Percentiles rank a stretch among this genome's conserved stretches.
phyloP scores from a whole-genome alignment of 2,113 vertebrate species.

The Dolichallabes microphthalmus region DNA sequence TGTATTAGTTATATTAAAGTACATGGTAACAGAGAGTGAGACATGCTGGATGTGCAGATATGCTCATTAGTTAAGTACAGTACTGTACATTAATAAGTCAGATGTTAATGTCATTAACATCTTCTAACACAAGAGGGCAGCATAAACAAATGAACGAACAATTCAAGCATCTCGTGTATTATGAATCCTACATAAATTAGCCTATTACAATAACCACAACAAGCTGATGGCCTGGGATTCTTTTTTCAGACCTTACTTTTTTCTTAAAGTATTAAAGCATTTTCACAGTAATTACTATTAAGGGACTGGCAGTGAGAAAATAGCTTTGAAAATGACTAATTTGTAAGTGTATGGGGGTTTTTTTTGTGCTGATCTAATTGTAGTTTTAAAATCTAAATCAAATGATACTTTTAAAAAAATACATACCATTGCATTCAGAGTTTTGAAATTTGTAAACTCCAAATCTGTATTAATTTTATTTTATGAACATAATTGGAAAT shows the following conservation, averaged over 20 bases:
- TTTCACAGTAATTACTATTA: too few relatives aligned
- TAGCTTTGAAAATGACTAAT: background rate
- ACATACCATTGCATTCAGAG: background rate
- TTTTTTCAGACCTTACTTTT: too few relatives aligned
- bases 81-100: too few relatives aligned
- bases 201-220: background rate
- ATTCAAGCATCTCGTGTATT: background rate
- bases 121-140: conserved; percentile 28
- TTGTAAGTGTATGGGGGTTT: background rate
- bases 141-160: too few relatives aligned
- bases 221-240: background rate
- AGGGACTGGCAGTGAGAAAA: too few relatives aligned
- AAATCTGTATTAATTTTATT: background rate
- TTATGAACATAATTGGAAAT: too few relatives aligned
- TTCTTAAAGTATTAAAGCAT: too few relatives aligned
- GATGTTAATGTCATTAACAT: too few relatives aligned
- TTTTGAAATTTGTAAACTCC: background rate
- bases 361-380: background rate
- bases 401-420: background rate
- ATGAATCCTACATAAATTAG: background rate
- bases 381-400: background rate
- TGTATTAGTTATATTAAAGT: background rate
- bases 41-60: too few relatives aligned
- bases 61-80: background rate
- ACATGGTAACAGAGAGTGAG: background rate